These are phyloP conservation scores for Aix galericulata DNA, from an alignment of 2,113 vertebrate species.

Conservation along the genomic window DNA sequence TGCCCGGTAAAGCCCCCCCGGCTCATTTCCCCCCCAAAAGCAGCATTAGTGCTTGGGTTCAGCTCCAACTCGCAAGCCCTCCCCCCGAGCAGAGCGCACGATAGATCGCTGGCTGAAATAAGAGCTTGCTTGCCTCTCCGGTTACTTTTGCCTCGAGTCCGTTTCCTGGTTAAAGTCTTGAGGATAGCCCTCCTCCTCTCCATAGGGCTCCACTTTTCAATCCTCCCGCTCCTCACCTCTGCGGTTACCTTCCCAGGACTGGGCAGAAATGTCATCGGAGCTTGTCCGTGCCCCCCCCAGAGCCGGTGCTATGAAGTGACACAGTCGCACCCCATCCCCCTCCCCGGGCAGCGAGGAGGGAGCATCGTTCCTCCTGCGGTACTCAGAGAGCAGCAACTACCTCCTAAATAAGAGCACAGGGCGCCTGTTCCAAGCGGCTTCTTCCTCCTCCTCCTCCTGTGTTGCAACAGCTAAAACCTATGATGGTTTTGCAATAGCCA, in stretches of 20 bases:
- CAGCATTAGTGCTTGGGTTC: neutral
- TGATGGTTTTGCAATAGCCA: conserved; percentile 58
- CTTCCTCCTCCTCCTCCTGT: conserved; percentile 56
- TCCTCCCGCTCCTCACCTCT: conserved; percentile 63
- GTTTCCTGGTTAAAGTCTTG: conserved; percentile 66
- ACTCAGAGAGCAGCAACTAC: neutral
- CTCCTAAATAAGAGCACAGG: neutral
- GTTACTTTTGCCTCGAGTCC: conserved; percentile 58
- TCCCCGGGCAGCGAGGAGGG: neutral
- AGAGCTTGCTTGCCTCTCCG: conserved; percentile 71
- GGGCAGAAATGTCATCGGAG: conserved; percentile 40
- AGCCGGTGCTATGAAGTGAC: conserved; percentile 40
- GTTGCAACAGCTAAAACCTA: conserved; percentile 60
- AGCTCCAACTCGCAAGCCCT: conserved; percentile 24
- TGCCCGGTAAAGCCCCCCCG: neutral
- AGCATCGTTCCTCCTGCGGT: neutral
- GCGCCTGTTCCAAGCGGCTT: neutral
- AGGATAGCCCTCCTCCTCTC: conserved; percentile 65
- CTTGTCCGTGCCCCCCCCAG: conserved; percentile 1
- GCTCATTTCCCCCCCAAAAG: neutral
- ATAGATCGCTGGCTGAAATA: conserved; percentile 33
- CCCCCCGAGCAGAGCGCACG: conserved; percentile 22
- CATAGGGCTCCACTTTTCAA: conserved; percentile 66
- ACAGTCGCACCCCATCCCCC: neutral
- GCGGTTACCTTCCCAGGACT: neutral